These are phyloP conservation scores for Hymenochirus boettgeri DNA, from an alignment of 2,113 vertebrate species.

Conservation along the genomic window DNA sequence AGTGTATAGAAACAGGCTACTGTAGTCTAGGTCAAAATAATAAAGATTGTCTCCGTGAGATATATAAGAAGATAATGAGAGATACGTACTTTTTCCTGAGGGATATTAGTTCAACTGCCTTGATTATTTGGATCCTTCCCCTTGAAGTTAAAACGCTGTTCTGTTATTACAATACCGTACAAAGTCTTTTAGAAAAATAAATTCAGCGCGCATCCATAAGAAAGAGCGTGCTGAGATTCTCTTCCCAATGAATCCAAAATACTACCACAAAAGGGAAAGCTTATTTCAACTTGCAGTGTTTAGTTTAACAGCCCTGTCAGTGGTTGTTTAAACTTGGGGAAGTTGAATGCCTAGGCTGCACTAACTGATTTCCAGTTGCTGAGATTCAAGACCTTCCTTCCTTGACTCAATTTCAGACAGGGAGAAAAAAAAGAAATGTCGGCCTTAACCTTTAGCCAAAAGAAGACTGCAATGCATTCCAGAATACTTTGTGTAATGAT, in stretches of 20 bases:
- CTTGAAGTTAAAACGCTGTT: too few relatives aligned
- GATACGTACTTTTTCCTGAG: too few relatives aligned
- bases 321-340: constrained; percentile 77
- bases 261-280: constrained; percentile 75
- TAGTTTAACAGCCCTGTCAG: constrained; percentile 69
- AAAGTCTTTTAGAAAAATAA: constrained; percentile 47
- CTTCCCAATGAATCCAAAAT: constrained; percentile 67
- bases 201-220: constrained; percentile 58
- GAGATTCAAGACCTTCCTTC: constrained; percentile 65
- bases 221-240: constrained; percentile 58
- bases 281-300: constrained; percentile 66
- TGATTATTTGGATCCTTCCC: too few relatives aligned
- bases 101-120: too few relatives aligned
- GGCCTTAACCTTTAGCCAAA: constrained; percentile 49
- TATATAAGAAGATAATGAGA: too few relatives aligned
- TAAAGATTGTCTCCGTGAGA: too few relatives aligned
- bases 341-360: constrained; percentile 72
- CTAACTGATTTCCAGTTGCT: constrained; percentile 72
- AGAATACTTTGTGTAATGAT: constrained; percentile 28
- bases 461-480: constrained; percentile 48
- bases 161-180: constrained; percentile 48
- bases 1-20: too few relatives aligned
- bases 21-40: too few relatives aligned
- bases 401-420: constrained; percentile 47
- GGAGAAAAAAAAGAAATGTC: constrained; percentile 46